A percentile compares a stretch with the other conserved stretches of the same genome.
phyloP scores from a whole-genome alignment of 1,140 invertebrate species.

The Brachystomella parvula region DNA sequence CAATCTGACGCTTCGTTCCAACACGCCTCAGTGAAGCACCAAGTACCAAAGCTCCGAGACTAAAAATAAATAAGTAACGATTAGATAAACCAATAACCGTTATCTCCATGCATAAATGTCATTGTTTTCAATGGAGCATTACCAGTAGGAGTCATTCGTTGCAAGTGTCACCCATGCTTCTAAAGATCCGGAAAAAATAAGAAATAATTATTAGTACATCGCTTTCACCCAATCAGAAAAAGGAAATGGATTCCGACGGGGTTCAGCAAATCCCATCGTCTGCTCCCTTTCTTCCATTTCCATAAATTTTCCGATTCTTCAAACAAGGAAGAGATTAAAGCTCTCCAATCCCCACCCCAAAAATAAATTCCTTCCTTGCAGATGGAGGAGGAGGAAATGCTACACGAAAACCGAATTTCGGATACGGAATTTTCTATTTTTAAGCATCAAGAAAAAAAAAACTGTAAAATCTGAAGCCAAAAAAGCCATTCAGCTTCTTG shows the following conservation, averaged over 20 bases:
- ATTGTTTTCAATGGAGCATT: not conserved
- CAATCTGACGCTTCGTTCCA: conserved; percentile 65
- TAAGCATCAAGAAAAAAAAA: not conserved
- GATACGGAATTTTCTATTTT: conserved; percentile 5
- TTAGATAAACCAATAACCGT: not conserved
- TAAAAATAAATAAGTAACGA: not conserved
- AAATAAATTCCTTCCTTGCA: no score
- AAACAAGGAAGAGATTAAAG: not conserved
- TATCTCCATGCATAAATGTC: not conserved
- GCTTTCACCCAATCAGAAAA: no score
- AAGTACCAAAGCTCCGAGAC: conserved; percentile 77
- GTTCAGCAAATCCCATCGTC: no score
- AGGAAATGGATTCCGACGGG: no score
- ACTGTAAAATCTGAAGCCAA: not conserved
- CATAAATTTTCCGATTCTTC: not conserved
- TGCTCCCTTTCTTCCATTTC: no score
- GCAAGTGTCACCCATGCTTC: conserved; percentile 86
- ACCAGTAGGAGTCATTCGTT: conserved; percentile 86
- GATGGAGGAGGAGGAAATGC: no score
- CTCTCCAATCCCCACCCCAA: no score
- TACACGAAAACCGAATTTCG: no score
- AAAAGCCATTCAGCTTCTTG: no score
- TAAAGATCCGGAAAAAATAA: not conserved
- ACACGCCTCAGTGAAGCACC: conserved; percentile 67
- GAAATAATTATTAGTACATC: no score